phyloP scores from a whole-genome alignment of 2,797 vertebrate genomes.

The Hipposideros larvatus region DNA sequence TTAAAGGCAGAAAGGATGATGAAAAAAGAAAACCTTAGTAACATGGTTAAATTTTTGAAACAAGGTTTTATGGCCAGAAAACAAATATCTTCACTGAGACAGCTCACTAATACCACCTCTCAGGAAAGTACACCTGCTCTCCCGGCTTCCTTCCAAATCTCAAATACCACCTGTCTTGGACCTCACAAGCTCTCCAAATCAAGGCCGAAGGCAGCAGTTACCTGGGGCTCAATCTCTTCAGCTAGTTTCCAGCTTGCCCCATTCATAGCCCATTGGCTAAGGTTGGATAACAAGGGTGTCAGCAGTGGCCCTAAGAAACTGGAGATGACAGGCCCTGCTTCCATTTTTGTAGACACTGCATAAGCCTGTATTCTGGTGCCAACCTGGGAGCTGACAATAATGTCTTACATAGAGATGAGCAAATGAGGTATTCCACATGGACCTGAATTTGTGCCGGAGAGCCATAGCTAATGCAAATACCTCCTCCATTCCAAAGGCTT shows the following conservation, averaged over 20 bases:
- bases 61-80: background rate
- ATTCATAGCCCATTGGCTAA: background rate
- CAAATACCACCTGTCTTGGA: background rate
- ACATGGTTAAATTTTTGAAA: slow-evolving; percentile 31
- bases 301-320: background rate
- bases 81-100: background rate
- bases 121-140: background rate
- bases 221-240: background rate
- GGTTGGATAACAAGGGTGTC: background rate
- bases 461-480: background rate
- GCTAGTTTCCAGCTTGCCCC: background rate
- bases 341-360: background rate
- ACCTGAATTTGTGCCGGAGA: slow-evolving; percentile 13
- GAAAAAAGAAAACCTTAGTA: background rate
- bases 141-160: background rate
- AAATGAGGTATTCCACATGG: background rate
- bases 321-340: background rate
- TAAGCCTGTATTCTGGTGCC: background rate
- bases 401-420: background rate
- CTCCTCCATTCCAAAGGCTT: background rate
- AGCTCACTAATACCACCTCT: background rate
- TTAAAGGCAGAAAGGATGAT: background rate
- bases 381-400: background rate
- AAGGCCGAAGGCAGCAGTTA: background rate
- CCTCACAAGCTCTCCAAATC: background rate